phyloP scores from a whole-genome alignment of 1,140 invertebrate genomes.

The Reticulitermes speratus region DNA sequence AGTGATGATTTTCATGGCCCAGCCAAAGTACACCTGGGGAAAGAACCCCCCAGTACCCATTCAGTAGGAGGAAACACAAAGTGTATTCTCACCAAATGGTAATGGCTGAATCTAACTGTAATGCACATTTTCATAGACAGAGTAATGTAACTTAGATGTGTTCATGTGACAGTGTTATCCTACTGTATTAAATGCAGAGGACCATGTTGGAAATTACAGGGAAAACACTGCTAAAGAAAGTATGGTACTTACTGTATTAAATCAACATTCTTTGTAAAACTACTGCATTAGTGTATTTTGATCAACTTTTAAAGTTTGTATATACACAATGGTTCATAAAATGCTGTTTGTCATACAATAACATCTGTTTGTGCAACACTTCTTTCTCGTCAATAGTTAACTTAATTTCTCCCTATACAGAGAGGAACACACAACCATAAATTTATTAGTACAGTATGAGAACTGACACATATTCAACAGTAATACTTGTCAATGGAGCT shows the following conservation, averaged over 20 bases:
- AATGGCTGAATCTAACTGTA: neutral
- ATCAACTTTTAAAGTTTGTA: neutral
- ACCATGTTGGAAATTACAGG: neutral
- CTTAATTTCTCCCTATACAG: neutral
- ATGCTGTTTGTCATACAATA: constrained; percentile 4
- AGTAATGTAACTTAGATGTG: neutral
- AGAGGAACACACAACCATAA: neutral
- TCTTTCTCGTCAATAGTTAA: neutral
- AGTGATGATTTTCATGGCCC: no score
- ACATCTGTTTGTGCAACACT: constrained; percentile 11
- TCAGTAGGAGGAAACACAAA: no score
- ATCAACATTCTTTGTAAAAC: constrained; percentile 9
- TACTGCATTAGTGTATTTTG: neutral
- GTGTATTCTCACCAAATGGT: no score
- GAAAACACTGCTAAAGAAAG: neutral
- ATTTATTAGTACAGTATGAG: constrained; percentile 4
- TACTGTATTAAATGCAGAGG: neutral
- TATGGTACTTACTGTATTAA: neutral
- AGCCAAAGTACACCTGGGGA: no score
- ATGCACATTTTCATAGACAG: neutral
- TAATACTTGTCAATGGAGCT: constrained; percentile 9
- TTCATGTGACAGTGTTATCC: neutral
- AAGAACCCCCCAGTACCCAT: no score
- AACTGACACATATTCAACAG: neutral
- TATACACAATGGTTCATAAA: constrained; percentile 6